phyloP scores from a whole-genome alignment of 2,888 invertebrate genomes.

The Ectropis crepuscularia region DNA sequence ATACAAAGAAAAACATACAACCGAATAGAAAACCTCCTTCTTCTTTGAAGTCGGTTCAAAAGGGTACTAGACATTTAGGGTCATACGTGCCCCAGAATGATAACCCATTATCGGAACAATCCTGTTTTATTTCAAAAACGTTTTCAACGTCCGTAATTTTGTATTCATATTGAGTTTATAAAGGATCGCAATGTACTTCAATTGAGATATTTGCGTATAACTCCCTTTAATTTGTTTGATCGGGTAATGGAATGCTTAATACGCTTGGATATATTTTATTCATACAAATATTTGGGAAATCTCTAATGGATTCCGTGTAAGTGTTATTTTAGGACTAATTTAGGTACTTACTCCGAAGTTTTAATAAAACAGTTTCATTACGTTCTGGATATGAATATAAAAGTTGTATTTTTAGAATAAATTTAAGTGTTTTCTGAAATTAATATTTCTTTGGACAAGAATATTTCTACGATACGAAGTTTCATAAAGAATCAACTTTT shows the following conservation, averaged over 20 bases:
- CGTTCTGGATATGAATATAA: not conserved
- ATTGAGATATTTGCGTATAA: conserved; percentile 43
- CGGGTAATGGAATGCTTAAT: conserved; percentile 48
- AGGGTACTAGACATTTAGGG: not conserved
- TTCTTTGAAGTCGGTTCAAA: not conserved
- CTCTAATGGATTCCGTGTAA: conserved; percentile 21
- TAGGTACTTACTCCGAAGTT: conserved; percentile 1
- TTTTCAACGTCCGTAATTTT: conserved; percentile 16
- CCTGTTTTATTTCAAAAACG: conserved; percentile 10
- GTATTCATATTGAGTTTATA: conserved; percentile 34
- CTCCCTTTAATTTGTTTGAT: conserved; percentile 50
- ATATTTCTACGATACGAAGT: too few species aligned
- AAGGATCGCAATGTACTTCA: conserved; percentile 43
- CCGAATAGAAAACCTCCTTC: too few species aligned
- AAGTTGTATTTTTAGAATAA: not conserved
- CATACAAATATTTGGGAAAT: conserved; percentile 24
- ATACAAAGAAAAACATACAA: too few species aligned
- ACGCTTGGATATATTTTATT: conserved; percentile 27
- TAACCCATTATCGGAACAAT: conserved; percentile 11
- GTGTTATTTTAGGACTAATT: conserved; percentile 17
- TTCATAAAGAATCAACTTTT: too few species aligned
- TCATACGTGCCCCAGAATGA: not conserved
- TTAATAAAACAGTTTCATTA: not conserved
- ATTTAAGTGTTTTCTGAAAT: too few species aligned
- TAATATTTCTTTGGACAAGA: too few species aligned